Percentiles rank a stretch among this genome's conserved stretches.
These are phyloP conservation scores for Ceuthmochares aereus DNA, from an alignment of 2,113 vertebrate species.

Conservation along the genomic window DNA sequence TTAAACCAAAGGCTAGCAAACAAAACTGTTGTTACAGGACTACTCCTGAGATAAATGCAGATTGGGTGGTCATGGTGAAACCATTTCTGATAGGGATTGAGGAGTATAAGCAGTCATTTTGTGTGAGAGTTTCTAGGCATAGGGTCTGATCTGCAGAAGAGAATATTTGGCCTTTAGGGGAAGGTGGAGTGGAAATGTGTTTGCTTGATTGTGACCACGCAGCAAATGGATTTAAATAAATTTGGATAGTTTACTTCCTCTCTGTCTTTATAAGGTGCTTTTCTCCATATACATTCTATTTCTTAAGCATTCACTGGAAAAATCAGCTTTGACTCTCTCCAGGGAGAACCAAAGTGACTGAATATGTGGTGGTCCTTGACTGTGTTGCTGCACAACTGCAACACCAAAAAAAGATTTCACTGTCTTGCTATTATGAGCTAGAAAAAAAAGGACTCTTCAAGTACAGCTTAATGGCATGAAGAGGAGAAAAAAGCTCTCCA, in stretches of 20 bases:
- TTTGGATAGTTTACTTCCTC: not conserved
- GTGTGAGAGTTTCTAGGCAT: not conserved
- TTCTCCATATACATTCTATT: not conserved
- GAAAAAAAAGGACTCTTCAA: not conserved
- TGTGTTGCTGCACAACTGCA: not conserved
- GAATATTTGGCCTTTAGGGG: not conserved
- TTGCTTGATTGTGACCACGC: not conserved
- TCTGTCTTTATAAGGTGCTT: not conserved
- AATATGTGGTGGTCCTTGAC: not conserved
- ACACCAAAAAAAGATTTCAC: not conserved
- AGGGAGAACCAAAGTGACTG: not conserved
- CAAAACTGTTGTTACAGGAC: not conserved
- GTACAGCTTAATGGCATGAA: not conserved
- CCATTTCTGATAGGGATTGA: not conserved
- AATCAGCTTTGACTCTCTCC: too few species aligned
- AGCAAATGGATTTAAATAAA: not conserved
- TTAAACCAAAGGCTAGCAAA: not conserved
- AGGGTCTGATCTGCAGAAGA: not conserved
- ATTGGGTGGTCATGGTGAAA: not conserved
- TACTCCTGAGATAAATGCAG: not conserved
- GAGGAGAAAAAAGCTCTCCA: not conserved
- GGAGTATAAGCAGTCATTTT: not conserved
- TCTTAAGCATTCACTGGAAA: not conserved
- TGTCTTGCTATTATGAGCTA: not conserved
- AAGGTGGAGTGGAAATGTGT: not conserved